Evolutionary conservation across 2,888 invertebrate genomes (phyloP).

Genomic region (Latrodectus elegans): DNA sequence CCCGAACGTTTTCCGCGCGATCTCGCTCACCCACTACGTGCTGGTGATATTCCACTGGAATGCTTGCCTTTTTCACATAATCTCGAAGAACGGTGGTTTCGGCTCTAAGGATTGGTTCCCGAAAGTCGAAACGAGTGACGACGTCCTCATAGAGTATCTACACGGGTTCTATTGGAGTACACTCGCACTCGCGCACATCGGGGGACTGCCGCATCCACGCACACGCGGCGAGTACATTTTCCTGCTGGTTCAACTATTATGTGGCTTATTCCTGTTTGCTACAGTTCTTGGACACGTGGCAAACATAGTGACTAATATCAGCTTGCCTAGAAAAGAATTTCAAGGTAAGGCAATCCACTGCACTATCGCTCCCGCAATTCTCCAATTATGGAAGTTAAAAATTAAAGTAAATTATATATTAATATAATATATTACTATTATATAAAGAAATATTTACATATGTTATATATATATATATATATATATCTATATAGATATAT

Average conservation of each 20-base stretch:
- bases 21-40: slow-evolving; percentile 75
- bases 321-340: slow-evolving; percentile 97
- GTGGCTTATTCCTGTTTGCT: slow-evolving; percentile 95
- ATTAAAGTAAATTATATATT: no score
- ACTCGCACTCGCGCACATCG: slow-evolving; percentile 94
- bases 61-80: slow-evolving; percentile 97
- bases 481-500: no score
- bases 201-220: slow-evolving; percentile 90
- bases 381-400: no score
- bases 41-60: slow-evolving; percentile 99
- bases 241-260: slow-evolving; percentile 94
- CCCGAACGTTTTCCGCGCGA: slow-evolving; percentile 90
- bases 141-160: slow-evolving; percentile 94
- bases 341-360: slow-evolving; percentile 81
- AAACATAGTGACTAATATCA: slow-evolving; percentile 97
- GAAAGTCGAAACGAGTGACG: slow-evolving; percentile 81
- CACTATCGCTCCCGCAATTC: no score
- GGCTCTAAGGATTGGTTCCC: slow-evolving; percentile 81
- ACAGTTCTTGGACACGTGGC: slow-evolving; percentile 98
- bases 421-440: no score
- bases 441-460: no score
- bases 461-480: no score
- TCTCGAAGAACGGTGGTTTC: slow-evolving; percentile 95
- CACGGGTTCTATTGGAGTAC: slow-evolving; percentile 99
- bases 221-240: slow-evolving; percentile 96